Evolutionary conservation across 2,113 vertebrate species (phyloP).

Genomic region (Lagopus leucura): DNA sequence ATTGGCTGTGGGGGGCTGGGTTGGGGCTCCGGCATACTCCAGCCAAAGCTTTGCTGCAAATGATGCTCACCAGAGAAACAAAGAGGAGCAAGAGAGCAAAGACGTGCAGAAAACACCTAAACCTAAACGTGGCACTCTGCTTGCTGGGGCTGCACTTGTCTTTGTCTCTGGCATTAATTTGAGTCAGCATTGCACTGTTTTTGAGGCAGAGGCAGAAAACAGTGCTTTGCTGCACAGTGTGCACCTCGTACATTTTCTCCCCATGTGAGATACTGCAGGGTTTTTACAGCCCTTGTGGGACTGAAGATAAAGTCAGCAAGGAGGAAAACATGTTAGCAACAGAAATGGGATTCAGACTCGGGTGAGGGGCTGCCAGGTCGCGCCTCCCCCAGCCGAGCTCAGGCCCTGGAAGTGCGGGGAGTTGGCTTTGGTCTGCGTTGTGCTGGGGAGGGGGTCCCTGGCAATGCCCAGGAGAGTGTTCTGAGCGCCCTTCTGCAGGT

Average conservation of each 20-base stretch:
- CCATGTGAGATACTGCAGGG: neutral
- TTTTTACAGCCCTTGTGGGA: neutral
- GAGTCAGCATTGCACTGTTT: neutral
- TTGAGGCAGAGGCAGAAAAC: accelerated
- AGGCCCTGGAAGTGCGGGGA: neutral
- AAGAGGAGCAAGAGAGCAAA: neutral
- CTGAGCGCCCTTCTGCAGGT: constrained; percentile 16
- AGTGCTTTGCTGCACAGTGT: neutral
- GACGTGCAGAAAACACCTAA: neutral
- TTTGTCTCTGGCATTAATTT: neutral
- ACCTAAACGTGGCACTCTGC: accelerated
- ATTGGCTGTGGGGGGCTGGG: neutral
- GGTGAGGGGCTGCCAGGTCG: neutral
- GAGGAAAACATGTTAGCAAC: neutral
- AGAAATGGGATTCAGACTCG: neutral
- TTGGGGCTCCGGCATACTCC: neutral
- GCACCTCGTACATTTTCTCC: accelerated
- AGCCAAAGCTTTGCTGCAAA: constrained; percentile 9
- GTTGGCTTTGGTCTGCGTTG: neutral
- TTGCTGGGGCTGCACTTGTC: neutral
- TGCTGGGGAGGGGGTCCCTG: neutral
- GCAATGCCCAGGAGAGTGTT: constrained; percentile 42
- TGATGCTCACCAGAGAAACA: neutral
- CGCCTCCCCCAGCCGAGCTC: neutral
- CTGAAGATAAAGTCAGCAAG: neutral